Conservation (phyloP, 2,797 vertebrate species). For the Sandelia bainsii region DNA sequence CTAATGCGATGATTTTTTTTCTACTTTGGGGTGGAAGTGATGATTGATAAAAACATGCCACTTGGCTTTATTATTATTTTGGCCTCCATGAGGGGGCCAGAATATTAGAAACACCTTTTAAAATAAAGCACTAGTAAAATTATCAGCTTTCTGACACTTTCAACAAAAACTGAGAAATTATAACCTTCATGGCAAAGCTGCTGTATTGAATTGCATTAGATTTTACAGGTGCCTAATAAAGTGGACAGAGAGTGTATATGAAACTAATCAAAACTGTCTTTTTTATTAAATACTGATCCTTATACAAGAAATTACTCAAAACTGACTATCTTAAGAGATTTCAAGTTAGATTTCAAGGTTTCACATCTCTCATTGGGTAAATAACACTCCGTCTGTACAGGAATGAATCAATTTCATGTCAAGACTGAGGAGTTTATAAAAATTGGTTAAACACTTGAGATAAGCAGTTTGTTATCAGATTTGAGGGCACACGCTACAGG, state of each 20-base stretch:
- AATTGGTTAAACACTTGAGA: slow-evolving; percentile 45
- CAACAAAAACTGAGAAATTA: too few species aligned
- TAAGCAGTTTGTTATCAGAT: slow-evolving; percentile 58
- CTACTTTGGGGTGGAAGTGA: not conserved
- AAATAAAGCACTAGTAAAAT: too few species aligned
- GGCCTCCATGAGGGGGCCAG: too few species aligned
- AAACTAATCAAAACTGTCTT: not conserved
- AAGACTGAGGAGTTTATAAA: slow-evolving; percentile 48
- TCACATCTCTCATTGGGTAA: slow-evolving; percentile 13
- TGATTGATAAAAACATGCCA: not conserved
- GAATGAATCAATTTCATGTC: slow-evolving; percentile 63
- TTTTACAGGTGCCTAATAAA: too few species aligned
- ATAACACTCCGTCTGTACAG: not conserved
- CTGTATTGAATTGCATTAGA: too few species aligned
- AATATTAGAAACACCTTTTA: too few species aligned
- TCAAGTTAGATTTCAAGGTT: slow-evolving; percentile 34
- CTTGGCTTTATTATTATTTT: too few species aligned
- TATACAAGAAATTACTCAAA: slow-evolving; percentile 29
- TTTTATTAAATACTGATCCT: not conserved
- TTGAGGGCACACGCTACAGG: not conserved
- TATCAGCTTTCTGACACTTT: too few species aligned
- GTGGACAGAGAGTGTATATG: not conserved
- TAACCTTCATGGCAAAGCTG: too few species aligned
- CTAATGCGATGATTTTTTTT: not conserved
- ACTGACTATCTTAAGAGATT: slow-evolving; percentile 29